Evolutionary conservation across 92 coral and sea anemone genomes (phyloP).

Genomic region (Bergia sp.): DNA sequence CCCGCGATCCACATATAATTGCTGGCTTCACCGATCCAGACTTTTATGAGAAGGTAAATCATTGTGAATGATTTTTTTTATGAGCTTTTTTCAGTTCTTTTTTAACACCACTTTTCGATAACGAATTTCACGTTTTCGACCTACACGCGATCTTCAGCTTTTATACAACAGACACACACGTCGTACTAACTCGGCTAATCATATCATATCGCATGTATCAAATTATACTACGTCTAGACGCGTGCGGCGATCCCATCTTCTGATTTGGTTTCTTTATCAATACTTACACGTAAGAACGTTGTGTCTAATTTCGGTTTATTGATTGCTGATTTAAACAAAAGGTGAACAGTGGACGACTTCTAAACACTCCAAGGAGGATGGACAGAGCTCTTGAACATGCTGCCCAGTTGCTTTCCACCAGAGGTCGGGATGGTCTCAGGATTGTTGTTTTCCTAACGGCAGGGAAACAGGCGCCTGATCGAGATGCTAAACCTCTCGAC

Average conservation of each 20-base stretch:
- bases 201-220: too few relatives aligned
- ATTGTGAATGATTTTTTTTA: too few relatives aligned
- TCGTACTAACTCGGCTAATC: too few relatives aligned
- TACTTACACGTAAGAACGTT: too few relatives aligned
- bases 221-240: too few relatives aligned
- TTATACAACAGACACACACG: too few relatives aligned
- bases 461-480: slow-evolving; percentile 53
- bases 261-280: too few relatives aligned
- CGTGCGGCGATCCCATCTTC: not conserved
- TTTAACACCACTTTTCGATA: not conserved
- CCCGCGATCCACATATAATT: slow-evolving; percentile 16
- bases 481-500: slow-evolving; percentile 57
- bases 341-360: slow-evolving; percentile 38
- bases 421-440: slow-evolving; percentile 48
- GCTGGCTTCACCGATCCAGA: slow-evolving; percentile 51
- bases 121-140: too few relatives aligned
- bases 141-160: too few relatives aligned
- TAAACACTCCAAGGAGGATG: slow-evolving; percentile 55
- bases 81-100: not conserved
- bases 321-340: not conserved
- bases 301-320: too few relatives aligned
- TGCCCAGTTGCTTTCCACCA: slow-evolving; percentile 42
- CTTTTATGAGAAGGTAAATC: slow-evolving; percentile 39
- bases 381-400: slow-evolving; percentile 74
- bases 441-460: slow-evolving; percentile 69